Percentiles rank a stretch among this genome's conserved stretches.
Conservation (phyloP, 2,113 vertebrate genomes). For the Sander lucioperca region DNA sequence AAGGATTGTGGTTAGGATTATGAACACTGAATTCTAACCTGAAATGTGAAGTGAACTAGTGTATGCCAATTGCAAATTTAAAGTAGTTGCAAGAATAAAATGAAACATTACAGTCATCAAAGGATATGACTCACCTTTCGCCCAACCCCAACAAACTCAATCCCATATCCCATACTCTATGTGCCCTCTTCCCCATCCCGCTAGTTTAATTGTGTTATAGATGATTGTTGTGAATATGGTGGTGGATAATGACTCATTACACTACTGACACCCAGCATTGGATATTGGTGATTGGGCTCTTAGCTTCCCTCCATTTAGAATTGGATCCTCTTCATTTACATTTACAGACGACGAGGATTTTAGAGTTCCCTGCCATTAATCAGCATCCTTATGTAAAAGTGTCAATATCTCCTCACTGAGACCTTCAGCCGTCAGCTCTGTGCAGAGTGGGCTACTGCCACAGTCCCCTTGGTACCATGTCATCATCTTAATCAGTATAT, state of each 20-base stretch:
- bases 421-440: slow-evolving; percentile 25
- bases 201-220: slow-evolving; percentile 31
- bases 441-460: slow-evolving; percentile 5
- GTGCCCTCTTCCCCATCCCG: slow-evolving; percentile 6
- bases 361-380: slow-evolving; percentile 52
- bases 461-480: slow-evolving; percentile 1
- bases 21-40: background rate
- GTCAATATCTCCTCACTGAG: slow-evolving; percentile 29
- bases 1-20: background rate
- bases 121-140: slow-evolving; percentile 1
- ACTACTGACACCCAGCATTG: slow-evolving; percentile 34
- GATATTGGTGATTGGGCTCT: slow-evolving; percentile 10
- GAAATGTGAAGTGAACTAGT: background rate
- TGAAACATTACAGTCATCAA: background rate
- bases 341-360: slow-evolving; percentile 11
- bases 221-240: slow-evolving; percentile 39
- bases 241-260: slow-evolving; percentile 47
- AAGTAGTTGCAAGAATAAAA: background rate
- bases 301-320: slow-evolving; percentile 44
- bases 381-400: slow-evolving; percentile 48
- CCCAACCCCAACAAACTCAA: background rate
- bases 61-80: background rate
- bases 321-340: slow-evolving; percentile 49
- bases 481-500: slow-evolving; percentile 45
- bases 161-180: slow-evolving; percentile 37